A percentile compares a stretch with the other conserved stretches of the same genome.
phyloP scores from a whole-genome alignment of 2,888 invertebrate genomes.

The Thereva unica region DNA sequence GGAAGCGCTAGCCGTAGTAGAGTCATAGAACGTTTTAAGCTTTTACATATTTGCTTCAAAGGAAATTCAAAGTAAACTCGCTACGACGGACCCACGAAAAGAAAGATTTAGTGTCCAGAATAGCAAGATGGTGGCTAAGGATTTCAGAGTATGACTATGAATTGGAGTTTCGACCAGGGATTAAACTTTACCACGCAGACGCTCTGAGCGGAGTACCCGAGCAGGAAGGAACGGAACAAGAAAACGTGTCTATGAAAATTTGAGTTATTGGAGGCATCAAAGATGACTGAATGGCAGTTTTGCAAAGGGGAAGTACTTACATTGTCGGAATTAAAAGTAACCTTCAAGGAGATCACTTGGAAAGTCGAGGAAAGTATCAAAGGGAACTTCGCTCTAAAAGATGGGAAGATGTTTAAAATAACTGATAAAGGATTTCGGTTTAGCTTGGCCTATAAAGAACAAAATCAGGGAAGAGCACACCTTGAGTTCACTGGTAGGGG shows the following conservation, averaged over 20 bases:
- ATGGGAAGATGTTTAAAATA: conserved; percentile 26
- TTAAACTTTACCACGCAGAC: conserved; percentile 10
- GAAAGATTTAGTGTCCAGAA: no score
- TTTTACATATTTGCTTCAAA: no score
- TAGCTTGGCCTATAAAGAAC: background rate
- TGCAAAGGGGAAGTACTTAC: conserved; percentile 38
- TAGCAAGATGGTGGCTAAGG: no score
- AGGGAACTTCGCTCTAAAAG: conserved; percentile 9
- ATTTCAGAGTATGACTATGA: conserved; percentile 28
- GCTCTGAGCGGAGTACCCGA: background rate
- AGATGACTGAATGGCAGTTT: conserved; percentile 37
- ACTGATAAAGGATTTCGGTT: conserved; percentile 32
- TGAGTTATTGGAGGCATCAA: background rate
- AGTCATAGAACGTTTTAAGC: conserved; percentile 1
- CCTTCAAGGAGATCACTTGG: background rate
- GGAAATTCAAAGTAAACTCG: no score
- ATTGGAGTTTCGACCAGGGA: conserved; percentile 6
- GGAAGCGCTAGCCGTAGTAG: no score
- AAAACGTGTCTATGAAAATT: conserved; percentile 11
- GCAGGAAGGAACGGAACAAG: background rate
- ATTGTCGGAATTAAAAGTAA: conserved; percentile 27
- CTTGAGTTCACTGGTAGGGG: no score
- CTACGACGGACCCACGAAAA: no score
- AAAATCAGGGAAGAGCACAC: no score
- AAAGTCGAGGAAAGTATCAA: background rate